Evolutionary conservation across 1,140 invertebrate species (phyloP).

Genomic region (Pseudachorutes palmiensis): DNA sequence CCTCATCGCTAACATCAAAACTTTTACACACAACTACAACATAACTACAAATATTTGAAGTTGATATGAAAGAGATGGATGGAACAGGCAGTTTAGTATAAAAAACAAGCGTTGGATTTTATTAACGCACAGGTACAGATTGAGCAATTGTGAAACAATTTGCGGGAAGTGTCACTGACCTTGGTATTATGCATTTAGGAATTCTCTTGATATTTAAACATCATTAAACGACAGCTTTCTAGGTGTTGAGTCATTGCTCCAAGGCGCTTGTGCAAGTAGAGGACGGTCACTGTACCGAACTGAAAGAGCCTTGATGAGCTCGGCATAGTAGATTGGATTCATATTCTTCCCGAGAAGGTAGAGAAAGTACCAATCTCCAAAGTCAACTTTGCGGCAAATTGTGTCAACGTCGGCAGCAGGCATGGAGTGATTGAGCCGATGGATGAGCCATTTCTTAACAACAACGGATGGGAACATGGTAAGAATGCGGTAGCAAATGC

Average conservation of each 20-base stretch:
- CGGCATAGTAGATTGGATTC: conserved; percentile 10
- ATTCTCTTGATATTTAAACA: neutral
- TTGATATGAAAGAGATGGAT: no score
- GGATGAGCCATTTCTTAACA: neutral
- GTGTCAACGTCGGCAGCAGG: neutral
- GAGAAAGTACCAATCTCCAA: conserved; percentile 11
- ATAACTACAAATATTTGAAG: no score
- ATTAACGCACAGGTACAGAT: no score
- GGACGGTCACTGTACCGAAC: neutral
- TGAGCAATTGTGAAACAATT: neutral
- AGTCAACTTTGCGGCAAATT: neutral
- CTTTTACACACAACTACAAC: no score
- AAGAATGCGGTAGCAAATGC: neutral
- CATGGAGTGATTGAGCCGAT: neutral
- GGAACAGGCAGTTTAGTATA: no score
- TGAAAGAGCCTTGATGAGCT: neutral
- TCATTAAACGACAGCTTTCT: neutral
- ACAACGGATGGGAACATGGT: neutral
- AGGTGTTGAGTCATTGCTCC: neutral
- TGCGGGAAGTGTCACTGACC: neutral
- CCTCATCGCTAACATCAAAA: no score
- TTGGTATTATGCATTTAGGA: neutral
- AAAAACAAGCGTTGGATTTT: no score
- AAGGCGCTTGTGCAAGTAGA: neutral
- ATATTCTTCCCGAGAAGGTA: conserved; percentile 6